phyloP scores from a whole-genome alignment of 2,797 vertebrate genomes.

The Dipus sagitta region DNA sequence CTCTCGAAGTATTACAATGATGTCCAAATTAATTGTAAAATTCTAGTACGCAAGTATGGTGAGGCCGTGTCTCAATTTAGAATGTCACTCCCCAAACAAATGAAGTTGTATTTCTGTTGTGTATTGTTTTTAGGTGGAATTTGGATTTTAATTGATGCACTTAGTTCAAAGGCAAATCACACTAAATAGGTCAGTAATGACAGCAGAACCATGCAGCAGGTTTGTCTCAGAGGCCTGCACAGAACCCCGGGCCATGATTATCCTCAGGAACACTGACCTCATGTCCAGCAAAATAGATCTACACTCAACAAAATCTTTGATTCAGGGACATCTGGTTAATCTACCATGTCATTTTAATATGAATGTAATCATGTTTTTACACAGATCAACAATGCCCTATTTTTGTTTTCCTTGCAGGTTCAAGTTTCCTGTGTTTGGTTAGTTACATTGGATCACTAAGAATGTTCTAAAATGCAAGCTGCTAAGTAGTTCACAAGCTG shows the following conservation, averaged over 20 bases:
- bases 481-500: neutral
- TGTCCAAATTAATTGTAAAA: neutral
- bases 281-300: conserved; percentile 68
- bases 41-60: neutral
- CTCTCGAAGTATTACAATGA: neutral
- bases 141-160: conserved; percentile 20
- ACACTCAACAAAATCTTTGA: conserved; percentile 11
- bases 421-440: conserved; percentile 41
- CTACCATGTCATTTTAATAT: conserved; percentile 53
- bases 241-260: conserved; percentile 37
- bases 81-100: neutral
- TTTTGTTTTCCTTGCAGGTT: conserved; percentile 56
- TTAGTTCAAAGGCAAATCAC: conserved; percentile 40
- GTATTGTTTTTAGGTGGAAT: neutral
- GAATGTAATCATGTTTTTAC: conserved; percentile 24
- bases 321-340: conserved; percentile 60
- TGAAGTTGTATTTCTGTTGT: neutral
- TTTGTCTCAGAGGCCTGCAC: neutral
- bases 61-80: neutral
- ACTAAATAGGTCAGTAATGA: neutral
- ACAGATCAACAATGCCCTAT: conserved; percentile 30
- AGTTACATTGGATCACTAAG: conserved; percentile 32
- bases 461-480: neutral
- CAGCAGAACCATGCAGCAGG: neutral
- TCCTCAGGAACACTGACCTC: conserved; percentile 49